A percentile compares a stretch with the other conserved stretches of the same genome.
Conservation (phyloP, 2,797 vertebrate species). For the Coracias cyanogaster region DNA sequence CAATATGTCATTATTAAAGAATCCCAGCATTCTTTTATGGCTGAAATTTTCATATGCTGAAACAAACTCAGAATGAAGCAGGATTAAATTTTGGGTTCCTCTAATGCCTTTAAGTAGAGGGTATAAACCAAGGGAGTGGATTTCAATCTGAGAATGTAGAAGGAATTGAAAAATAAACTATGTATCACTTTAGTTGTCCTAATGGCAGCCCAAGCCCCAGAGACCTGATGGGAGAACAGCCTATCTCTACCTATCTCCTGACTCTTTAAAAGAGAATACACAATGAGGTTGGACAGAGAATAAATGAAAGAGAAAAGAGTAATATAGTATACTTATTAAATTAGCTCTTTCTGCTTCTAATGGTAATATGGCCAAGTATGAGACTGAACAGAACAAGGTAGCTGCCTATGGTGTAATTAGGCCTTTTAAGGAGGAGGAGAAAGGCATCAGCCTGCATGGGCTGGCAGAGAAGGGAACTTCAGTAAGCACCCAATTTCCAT, state of each 20-base stretch:
- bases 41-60: constrained; percentile 5
- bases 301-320: constrained; percentile 50
- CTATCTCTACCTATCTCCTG: neutral
- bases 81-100: neutral
- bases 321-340: constrained; percentile 54
- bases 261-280: neutral
- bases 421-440: constrained; percentile 38
- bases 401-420: constrained; percentile 58
- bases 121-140: neutral
- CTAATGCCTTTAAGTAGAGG: neutral
- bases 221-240: neutral
- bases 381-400: constrained; percentile 42
- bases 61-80: neutral
- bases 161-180: constrained; percentile 24
- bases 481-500: neutral
- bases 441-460: constrained; percentile 40
- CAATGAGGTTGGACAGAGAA: constrained; percentile 14
- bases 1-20: neutral
- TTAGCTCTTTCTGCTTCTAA: constrained; percentile 63
- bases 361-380: constrained; percentile 20
- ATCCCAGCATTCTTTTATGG: neutral
- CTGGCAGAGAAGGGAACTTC: neutral
- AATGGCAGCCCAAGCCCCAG: neutral
- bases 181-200: neutral
- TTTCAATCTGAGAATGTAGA: neutral